These are phyloP conservation scores for Eristalinus sepulchralis DNA, from an alignment of 2,888 invertebrate species.

Conservation along the genomic window DNA sequence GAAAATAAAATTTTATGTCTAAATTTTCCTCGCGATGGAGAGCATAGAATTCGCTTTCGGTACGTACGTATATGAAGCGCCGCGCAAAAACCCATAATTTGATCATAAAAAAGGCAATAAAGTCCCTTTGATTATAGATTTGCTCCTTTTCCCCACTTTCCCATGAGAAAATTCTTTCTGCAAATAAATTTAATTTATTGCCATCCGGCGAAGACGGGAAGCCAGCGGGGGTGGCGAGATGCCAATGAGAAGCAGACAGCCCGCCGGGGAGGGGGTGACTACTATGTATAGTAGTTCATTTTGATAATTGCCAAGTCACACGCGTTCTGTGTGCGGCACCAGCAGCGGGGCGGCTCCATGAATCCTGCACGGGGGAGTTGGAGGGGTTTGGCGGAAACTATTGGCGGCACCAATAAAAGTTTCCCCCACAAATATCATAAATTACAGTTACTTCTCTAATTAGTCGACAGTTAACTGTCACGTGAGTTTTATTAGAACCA, in stretches of 20 bases:
- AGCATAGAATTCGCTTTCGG: background rate
- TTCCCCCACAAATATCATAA: slow-evolving; percentile 28
- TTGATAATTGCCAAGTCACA: slow-evolving; percentile 40
- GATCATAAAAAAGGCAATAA: slow-evolving; percentile 33
- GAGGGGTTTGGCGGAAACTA: background rate
- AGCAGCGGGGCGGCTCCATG: background rate
- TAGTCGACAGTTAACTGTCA: slow-evolving; percentile 43
- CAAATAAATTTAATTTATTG: slow-evolving; percentile 44
- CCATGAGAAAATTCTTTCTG: slow-evolving; percentile 13
- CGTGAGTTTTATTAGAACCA: slow-evolving; percentile 42
- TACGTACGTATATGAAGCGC: slow-evolving; percentile 2
- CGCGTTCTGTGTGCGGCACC: slow-evolving; percentile 16
- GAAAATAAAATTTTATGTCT: slow-evolving; percentile 34
- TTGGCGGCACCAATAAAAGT: slow-evolving; percentile 23
- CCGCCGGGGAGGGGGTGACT: no score
- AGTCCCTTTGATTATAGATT: slow-evolving; percentile 43
- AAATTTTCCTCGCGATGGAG: slow-evolving; percentile 14
- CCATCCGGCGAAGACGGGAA: slow-evolving; percentile 15
- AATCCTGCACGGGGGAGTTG: background rate
- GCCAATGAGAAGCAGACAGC: background rate
- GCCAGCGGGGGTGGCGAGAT: background rate
- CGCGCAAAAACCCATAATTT: slow-evolving; percentile 25
- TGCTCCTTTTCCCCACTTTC: slow-evolving; percentile 22
- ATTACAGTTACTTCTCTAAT: slow-evolving; percentile 39
- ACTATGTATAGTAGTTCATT: slow-evolving; percentile 16